These are phyloP conservation scores for Sebastes elongatus DNA, from an alignment of 2,797 vertebrate genomes.

Conservation along the genomic window DNA sequence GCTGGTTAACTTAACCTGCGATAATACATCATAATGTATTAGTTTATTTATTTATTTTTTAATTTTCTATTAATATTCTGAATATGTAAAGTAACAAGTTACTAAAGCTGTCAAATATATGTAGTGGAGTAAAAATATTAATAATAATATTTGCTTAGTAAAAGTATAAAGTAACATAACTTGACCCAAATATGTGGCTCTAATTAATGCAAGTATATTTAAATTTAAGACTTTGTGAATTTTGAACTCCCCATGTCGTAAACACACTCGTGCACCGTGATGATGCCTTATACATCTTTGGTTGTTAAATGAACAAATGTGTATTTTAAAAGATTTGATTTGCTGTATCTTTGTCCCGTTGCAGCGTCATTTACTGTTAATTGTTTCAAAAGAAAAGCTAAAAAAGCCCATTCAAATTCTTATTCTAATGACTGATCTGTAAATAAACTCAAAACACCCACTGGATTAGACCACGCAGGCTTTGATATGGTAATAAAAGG, in stretches of 20 bases:
- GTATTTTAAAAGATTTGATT: neutral
- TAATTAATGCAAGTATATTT: neutral
- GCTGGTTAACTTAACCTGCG: no score
- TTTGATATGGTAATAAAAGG: neutral
- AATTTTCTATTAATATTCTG: no score
- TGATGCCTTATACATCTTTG: neutral
- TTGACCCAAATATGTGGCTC: neutral
- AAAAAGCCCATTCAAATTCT: conserved; percentile 2
- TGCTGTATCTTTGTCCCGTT: neutral
- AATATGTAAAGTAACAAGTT: no score
- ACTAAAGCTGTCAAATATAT: no score
- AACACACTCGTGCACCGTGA: neutral
- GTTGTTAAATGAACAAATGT: neutral
- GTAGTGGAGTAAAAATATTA: no score
- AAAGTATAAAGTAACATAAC: no score
- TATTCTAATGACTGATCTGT: neutral
- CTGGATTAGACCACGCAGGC: neutral
- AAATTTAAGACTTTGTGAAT: neutral
- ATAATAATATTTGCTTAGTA: no score
- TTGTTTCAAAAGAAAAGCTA: neutral
- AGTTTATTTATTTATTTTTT: no score
- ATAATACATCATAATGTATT: no score
- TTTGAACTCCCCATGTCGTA: neutral
- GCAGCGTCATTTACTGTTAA: neutral
- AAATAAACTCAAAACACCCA: conserved; percentile 8